phyloP scores from a whole-genome alignment of 2,797 vertebrate species.

The Enteromius unitaeniatus region DNA sequence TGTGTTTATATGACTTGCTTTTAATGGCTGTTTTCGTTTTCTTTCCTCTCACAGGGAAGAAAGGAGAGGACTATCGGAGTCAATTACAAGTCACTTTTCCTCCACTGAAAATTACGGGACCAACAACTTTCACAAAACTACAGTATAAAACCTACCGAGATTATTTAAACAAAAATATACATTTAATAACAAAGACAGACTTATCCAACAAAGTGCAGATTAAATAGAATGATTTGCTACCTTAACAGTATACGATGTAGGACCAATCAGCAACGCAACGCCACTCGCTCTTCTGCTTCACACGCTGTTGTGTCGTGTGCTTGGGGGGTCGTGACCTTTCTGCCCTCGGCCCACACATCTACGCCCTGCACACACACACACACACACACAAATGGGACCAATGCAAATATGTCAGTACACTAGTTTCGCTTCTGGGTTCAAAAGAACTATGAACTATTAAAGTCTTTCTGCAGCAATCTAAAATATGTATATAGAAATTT shows the following conservation, averaged over 20 bases:
- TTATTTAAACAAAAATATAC: slow-evolving; percentile 54
- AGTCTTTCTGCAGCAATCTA: slow-evolving; percentile 53
- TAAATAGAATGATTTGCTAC: slow-evolving; percentile 51
- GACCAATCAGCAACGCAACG: slow-evolving; percentile 52
- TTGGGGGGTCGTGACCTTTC: slow-evolving; percentile 41
- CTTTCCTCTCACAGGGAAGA: slow-evolving; percentile 50
- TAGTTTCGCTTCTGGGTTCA: slow-evolving; percentile 33
- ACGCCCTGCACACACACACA: slow-evolving; percentile 25
- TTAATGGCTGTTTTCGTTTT: slow-evolving; percentile 3
- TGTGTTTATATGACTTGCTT: neutral
- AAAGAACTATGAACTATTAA: slow-evolving; percentile 30
- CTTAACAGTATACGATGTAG: slow-evolving; percentile 61
- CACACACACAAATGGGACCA: slow-evolving; percentile 62
- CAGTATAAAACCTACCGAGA: slow-evolving; percentile 73
- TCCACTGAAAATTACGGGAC: slow-evolving; percentile 60
- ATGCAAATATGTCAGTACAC: slow-evolving; percentile 52
- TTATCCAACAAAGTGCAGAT: slow-evolving; percentile 51
- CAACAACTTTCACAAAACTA: slow-evolving; percentile 75
- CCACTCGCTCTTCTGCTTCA: slow-evolving; percentile 49
- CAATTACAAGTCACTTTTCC: slow-evolving; percentile 57
- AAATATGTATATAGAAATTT: slow-evolving; percentile 61
- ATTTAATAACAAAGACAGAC: slow-evolving; percentile 55
- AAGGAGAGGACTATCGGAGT: slow-evolving; percentile 56
- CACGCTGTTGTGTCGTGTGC: slow-evolving; percentile 50
- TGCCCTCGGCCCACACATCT: slow-evolving; percentile 46